Base-by-base conservation (phyloP, 2,888 invertebrate genomes). In the Epistrophella euchroma region DNA sequence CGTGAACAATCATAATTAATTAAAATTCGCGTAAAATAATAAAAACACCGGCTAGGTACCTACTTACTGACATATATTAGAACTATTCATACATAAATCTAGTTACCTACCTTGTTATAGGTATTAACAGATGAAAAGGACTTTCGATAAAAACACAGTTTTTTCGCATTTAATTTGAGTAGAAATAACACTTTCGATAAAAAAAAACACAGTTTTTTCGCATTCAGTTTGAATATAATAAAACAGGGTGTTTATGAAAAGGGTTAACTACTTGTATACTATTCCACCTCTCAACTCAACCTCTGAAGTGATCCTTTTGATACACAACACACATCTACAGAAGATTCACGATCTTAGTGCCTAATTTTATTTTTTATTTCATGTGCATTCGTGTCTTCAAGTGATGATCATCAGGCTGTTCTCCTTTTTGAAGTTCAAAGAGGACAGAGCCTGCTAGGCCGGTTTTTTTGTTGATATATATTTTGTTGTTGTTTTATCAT, bases 371-470 rank as follows among this genome's bases (percentile, higher is more conserved):
- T 25, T 45, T 13, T 40, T 11, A 50, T 58, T 81, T 75, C 25
- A 43, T 50, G 22, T 50, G 72, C 68, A 72, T 76, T 66, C 43
- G 71, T 75, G 72, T 70, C 58, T 66, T 55, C 64, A 70, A 70
- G 37, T 68, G 68, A 37, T 58, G 37, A 47, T n/a, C n/a, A n/a
- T n/a, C 52, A 66, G 64, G 32, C 64, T 73, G 68, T 73, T 73
- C 76, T 55, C 37, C 56, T 45, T 72, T 74, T 78, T 43, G n/a
- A 66, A 66, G 35, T 73, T 62, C 66, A 66, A 84, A 64, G 64
- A 82, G 62, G 62, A 75, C 50, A 55, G 60, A 84, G 86, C 62
- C 86, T 82, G 77, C 52, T 28, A 58, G 73, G 86, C 82, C 82
- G 82, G 86, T 82, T 86, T 86, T 40, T 56, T 84, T 50, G 47